A percentile compares a stretch with the other conserved stretches of the same genome.
Evolutionary conservation across 2,113 vertebrate species (phyloP).

Genomic region (Fregata magnificens): DNA sequence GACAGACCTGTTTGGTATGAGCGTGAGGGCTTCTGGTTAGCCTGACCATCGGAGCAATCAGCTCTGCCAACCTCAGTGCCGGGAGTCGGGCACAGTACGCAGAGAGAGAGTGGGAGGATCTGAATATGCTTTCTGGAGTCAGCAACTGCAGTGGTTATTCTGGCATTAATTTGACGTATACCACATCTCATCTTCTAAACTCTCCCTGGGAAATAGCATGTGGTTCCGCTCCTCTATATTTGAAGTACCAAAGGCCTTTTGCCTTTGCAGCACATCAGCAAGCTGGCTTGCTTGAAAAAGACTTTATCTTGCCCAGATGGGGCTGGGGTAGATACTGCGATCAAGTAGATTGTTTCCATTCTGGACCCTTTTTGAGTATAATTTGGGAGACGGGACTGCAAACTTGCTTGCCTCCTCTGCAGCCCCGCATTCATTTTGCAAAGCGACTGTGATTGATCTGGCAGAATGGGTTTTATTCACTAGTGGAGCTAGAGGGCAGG

Average conservation of each 20-base stretch:
- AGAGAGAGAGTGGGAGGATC: conserved; percentile 3
- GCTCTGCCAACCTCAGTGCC: not conserved
- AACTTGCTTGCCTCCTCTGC: not conserved
- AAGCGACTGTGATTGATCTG: conserved; percentile 21
- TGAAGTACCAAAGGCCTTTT: conserved; percentile 23
- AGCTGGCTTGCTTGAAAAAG: conserved; percentile 21
- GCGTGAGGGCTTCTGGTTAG: not conserved
- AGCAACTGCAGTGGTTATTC: not conserved
- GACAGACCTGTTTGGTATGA: conserved; percentile 7
- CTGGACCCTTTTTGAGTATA: not conserved
- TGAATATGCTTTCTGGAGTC: not conserved
- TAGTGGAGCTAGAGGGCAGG: conserved; percentile 26
- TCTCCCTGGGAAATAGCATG: conserved; percentile 36
- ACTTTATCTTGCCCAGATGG: not conserved
- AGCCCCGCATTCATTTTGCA: not conserved
- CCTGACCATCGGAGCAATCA: not conserved
- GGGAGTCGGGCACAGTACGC: not conserved
- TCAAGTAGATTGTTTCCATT: not conserved
- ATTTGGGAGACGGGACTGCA: not conserved
- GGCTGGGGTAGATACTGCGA: not conserved
- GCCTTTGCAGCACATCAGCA: not conserved
- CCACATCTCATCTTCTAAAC: conserved; percentile 30
- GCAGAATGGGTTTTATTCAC: conserved; percentile 47
- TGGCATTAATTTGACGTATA: not conserved
- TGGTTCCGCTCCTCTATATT: not conserved